Percentiles rank a stretch among this genome's conserved stretches.
Conservation (phyloP, 2,113 vertebrate genomes). For the Euleptes europaea region DNA sequence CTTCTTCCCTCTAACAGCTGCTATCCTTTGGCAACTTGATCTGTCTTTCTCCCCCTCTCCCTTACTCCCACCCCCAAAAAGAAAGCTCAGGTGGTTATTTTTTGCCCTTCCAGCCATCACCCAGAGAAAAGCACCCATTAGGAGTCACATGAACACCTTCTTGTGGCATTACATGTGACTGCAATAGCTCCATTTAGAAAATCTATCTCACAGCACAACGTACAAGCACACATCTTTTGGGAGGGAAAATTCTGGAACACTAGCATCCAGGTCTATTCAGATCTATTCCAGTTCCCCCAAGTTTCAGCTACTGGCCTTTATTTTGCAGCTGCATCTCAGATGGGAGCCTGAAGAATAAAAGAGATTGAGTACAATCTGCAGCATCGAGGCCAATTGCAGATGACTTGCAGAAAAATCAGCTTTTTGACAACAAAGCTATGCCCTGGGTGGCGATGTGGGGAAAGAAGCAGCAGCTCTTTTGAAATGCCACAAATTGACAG, state of each 20-base stretch:
- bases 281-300: too few relatives aligned
- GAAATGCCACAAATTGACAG: constrained; percentile 19
- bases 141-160: not conserved
- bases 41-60: not conserved
- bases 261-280: not conserved
- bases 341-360: constrained; percentile 2
- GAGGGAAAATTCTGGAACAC: too few relatives aligned
- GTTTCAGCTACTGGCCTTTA: constrained; percentile 13
- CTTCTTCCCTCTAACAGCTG: not conserved
- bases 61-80: not conserved
- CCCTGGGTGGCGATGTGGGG: not conserved
- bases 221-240: not conserved
- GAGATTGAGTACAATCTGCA: not conserved
- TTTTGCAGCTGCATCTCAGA: constrained; percentile 24
- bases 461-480: not conserved
- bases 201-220: not conserved
- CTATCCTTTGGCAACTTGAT: not conserved
- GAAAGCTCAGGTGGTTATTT: not conserved
- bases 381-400: not conserved
- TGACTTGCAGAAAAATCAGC: not conserved
- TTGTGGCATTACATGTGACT: not conserved
- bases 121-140: not conserved
- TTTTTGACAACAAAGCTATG: not conserved
- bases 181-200: not conserved
- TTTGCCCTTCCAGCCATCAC: not conserved